Base-by-base conservation (phyloP, 2,113 vertebrate species). In the Gavia stellata region DNA sequence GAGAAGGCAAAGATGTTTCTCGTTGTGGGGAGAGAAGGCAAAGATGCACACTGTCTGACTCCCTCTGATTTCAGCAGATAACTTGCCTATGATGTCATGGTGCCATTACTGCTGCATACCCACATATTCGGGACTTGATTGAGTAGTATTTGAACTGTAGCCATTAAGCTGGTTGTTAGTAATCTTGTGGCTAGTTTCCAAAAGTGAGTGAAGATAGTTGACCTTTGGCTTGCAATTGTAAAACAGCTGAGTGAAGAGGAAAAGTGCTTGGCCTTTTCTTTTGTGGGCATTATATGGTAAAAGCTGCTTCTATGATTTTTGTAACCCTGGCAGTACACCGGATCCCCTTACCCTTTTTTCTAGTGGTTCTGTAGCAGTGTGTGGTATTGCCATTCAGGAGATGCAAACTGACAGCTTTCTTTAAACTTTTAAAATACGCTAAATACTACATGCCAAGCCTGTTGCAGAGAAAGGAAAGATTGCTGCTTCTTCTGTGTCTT, bases 131-230 rank as follows among this genome's bases (percentile, higher is more conserved):
- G 50, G 81, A 36, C 77, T 86, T 89, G 90, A 95, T 58, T 95
- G 96, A 97, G 67, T 55, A 93, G 95, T 93, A 65, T 95, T 97
- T 97, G 94, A 97, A 95, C 78, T 38, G 78, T 63, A 92, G 94
- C 96, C 88, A 94, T 98, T 97, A 96, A 92, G 94, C 90, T 97
- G 81, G 94, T 97, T 84, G 87, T 97, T 98, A 97, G 97, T 98
- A 97, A 97, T 97, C 95, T 96, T 97, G 93, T 98, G 98, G 97
- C 97, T 96, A 75, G 90, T 92, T 71, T 98, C 97, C 96, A 98
- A 72, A 94, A 97, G 83, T 45, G 68, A 97, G 86, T 91, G 93
- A 97, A 97, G 92, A 94, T 96, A 70, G 95, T 85, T 97, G 93
- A 91, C 96, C 92, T 97, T 97, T 98, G 97, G 89, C 96, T 97